phyloP scores from a whole-genome alignment of 1,140 invertebrate species.

The Drosophila trapezifrons region DNA sequence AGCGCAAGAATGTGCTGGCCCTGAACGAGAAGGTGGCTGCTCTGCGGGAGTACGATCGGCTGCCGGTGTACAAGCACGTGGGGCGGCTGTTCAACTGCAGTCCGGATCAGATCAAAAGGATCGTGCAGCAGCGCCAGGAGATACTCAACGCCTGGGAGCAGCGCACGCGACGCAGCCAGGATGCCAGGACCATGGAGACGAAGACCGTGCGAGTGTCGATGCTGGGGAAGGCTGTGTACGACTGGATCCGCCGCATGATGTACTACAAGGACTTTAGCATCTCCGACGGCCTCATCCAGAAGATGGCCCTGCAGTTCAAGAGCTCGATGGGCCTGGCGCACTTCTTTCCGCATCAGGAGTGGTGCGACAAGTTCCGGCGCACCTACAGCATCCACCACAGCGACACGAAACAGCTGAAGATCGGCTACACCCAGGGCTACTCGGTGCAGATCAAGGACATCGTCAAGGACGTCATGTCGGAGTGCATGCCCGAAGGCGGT shows the following conservation, averaged over 20 bases:
- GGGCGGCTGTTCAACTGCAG: slow-evolving; percentile 79
- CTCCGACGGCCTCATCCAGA: slow-evolving; percentile 77
- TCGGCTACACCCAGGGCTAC: slow-evolving; percentile 71
- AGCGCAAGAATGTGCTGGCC: slow-evolving; percentile 79
- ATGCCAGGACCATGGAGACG: slow-evolving; percentile 71
- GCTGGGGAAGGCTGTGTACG: slow-evolving; percentile 77
- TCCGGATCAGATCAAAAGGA: slow-evolving; percentile 81
- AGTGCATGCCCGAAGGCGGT: slow-evolving; percentile 39
- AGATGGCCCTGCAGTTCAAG: slow-evolving; percentile 80
- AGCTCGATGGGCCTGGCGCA: slow-evolving; percentile 74
- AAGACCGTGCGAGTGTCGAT: slow-evolving; percentile 76
- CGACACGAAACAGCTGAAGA: slow-evolving; percentile 68
- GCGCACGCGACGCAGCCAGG: slow-evolving; percentile 69
- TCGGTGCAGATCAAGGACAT: slow-evolving; percentile 82
- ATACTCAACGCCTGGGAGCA: slow-evolving; percentile 79
- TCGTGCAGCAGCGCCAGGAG: slow-evolving; percentile 75
- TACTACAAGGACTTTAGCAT: slow-evolving; percentile 81
- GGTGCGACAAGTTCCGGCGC: slow-evolving; percentile 77
- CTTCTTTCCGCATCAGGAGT: slow-evolving; percentile 81
- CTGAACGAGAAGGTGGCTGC: slow-evolving; percentile 80
- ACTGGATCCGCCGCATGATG: slow-evolving; percentile 83
- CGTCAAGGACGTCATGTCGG: slow-evolving; percentile 71
- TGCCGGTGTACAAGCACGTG: slow-evolving; percentile 78
- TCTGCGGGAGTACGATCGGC: slow-evolving; percentile 72
- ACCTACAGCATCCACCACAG: slow-evolving; percentile 70